Evolutionary conservation across 2,113 vertebrate species (phyloP), one percentile per base, ranked within the genome.

Genomic region (Tinamus guttatus): DNA sequence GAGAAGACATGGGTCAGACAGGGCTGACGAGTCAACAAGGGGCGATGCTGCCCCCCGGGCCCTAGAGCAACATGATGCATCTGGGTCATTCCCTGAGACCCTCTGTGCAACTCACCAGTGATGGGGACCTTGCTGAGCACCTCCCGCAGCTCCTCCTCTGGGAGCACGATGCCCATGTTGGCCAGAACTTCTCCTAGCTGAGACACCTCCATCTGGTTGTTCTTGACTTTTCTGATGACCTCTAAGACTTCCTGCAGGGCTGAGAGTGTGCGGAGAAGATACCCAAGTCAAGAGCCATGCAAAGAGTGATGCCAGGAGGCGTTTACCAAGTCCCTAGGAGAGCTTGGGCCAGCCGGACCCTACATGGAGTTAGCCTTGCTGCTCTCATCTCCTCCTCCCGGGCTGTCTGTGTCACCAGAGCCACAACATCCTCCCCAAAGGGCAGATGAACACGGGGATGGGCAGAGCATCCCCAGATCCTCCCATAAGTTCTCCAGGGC

Each of bases 71-170:
- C 28, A 12, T 32, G 54, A 18, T 30, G 18, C 16, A 16, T 58
- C 16, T 10, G 54, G 30, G 30, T 58, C 28, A 10, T 18, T 58
- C 54, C 54, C 27, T 9, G 54, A 56, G 28, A 28, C 15, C 32
- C 9, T 16, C 43, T 25, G 22, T n/a, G n/a, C 15, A 47, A 36
- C 93, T 96, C 71, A 97, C 96, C 73, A 34, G 94, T 87, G 43
- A 90, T 27, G 20, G 93, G 82, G 38, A 95, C 77, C 30, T 51
- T 75, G 14, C 60, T 90, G 47, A 89, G 64, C 6, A 87, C 75
- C 10, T 96, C 36, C 32, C 21, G 40, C 14, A 6, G 32, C 52
- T 89, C 54, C 7, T 93, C 71, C 40, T 51, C 40, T 40, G 78
- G 28, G 32, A 94, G 56, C 1, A 8, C 30, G 59, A 96, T 71